Evolutionary conservation across 2,113 vertebrate genomes (phyloP), one percentile per base, ranked within the genome.

Genomic region (Oreochromis aureus): DNA sequence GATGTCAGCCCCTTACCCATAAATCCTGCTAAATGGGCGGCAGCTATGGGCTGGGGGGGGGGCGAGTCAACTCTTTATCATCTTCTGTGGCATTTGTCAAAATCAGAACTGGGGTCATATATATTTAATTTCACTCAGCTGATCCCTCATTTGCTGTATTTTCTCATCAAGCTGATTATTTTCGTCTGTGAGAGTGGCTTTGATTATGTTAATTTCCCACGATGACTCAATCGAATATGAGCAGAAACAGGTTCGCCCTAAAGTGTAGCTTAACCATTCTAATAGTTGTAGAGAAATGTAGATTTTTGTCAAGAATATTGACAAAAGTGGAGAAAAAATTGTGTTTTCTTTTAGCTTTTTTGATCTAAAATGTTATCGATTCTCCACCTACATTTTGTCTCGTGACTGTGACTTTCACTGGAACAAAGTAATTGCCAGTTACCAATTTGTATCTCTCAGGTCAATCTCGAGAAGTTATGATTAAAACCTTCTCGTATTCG

Each of bases 21-120:
- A 94, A 95, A 95, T 96, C 91, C 95, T 94, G 87, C 93, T 95
- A 94, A 95, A 96, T 95, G 95, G 94, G 93, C 94, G 95, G 92
- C 83, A 83, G 90, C 90, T 83, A 76, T 32, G 82, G 81, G 89
- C 87, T 85, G 83, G 87, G 76, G 83, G 80, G 83, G 83, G 61
- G 44, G 80, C 19, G 82, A 81, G 90, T 93, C 94, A 94, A 76
- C 87, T 73, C 91, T 93, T 90, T 84, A 78, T 91, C 94, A 89
- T 91, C 86, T 41, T 81, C 85, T 73, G 66, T 16, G 46, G 83
- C 86, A 84, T 92, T 91, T 87, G 88, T 82, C 78, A 87, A 89
- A 89, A 86, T 84, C 51, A 4, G 71, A 81, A 82, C 89, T 13
- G 79, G 80, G 73, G 59, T 86, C 56, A 19, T 81, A 73, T 86